Evolutionary conservation across 2,888 invertebrate genomes (phyloP).

Genomic region (Aquatica leii): DNA sequence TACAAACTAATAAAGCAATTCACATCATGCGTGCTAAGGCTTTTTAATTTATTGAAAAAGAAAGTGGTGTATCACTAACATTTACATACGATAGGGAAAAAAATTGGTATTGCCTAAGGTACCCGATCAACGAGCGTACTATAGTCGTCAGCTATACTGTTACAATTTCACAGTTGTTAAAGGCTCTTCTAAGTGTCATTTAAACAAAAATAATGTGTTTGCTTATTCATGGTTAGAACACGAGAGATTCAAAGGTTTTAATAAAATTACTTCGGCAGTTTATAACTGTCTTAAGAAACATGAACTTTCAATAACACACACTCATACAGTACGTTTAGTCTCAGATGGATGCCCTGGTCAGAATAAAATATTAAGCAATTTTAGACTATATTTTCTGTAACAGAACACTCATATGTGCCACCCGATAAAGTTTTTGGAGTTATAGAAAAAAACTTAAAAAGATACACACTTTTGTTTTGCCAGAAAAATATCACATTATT

Average conservation of each 20-base stretch:
- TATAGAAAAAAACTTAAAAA: not conserved
- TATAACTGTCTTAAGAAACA: not conserved
- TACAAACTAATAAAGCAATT: constrained; percentile 11
- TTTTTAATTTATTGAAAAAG: constrained; percentile 7
- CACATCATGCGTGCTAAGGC: constrained; percentile 12
- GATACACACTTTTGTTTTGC: no score
- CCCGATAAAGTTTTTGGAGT: not conserved
- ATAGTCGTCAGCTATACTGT: constrained; percentile 49
- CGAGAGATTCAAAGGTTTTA: not conserved
- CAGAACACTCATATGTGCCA: no score
- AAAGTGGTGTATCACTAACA: constrained; percentile 21
- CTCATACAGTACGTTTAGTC: not conserved
- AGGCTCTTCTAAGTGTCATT: no score
- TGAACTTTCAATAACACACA: not conserved
- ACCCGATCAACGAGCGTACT: constrained; percentile 51
- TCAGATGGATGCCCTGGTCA: not conserved
- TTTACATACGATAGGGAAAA: constrained; percentile 52
- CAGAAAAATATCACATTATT: no score
- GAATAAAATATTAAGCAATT: not conserved
- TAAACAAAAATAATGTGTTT: not conserved
- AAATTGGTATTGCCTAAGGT: constrained; percentile 50
- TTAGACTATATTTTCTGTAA: no score
- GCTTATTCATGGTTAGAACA: not conserved
- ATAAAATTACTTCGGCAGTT: no score
- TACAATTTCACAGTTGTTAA: constrained; percentile 54